phyloP scores from a whole-genome alignment of 2,888 invertebrate genomes.

The Eudemis profundana region DNA sequence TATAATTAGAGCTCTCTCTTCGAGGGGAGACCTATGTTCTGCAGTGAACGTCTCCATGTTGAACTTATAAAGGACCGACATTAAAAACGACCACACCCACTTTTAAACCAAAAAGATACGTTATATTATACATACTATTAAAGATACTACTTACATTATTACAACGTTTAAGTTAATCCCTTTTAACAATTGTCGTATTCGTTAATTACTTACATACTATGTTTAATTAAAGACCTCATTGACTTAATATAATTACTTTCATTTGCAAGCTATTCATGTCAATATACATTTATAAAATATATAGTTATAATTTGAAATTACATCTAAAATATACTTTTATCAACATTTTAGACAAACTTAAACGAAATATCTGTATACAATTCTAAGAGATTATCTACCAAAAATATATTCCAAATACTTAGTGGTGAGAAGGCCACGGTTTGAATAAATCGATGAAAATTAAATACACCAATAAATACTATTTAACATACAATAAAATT shows the following conservation, averaged over 20 bases:
- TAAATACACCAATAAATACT: no score
- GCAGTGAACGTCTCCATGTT: no score
- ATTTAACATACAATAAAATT: no score
- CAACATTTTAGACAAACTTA: neutral
- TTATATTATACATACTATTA: no score
- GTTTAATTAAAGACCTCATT: no score
- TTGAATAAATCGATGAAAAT: neutral
- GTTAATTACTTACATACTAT: no score
- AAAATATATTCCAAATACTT: neutral
- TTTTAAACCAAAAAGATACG: no score
- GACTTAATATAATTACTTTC: neutral
- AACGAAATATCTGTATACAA: slow-evolving; percentile 13
- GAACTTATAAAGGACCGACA: no score
- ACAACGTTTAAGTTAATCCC: neutral
- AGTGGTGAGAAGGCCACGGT: neutral
- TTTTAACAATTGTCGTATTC: slow-evolving; percentile 15
- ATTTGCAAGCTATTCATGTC: neutral
- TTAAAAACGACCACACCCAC: no score
- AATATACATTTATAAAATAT: slow-evolving; percentile 31
- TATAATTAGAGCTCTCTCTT: no score
- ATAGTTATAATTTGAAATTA: slow-evolving; percentile 17
- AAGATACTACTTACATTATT: neutral
- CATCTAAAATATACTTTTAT: slow-evolving; percentile 31
- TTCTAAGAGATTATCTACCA: slow-evolving; percentile 2
- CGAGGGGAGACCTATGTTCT: no score